Conservation (phyloP, 2,113 vertebrate genomes). For the Colinus virginianus region DNA sequence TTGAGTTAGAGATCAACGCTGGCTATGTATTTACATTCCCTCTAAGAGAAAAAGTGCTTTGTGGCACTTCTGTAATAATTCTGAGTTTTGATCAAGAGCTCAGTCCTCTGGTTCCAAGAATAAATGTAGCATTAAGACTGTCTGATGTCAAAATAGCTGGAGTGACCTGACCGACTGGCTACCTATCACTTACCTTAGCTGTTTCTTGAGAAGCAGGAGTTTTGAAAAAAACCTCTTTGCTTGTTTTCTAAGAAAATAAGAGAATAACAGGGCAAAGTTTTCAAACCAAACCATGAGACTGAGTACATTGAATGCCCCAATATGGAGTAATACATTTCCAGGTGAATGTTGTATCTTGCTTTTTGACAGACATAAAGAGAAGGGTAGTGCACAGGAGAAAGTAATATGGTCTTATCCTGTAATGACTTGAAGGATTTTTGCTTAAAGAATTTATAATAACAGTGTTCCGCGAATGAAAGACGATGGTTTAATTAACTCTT, state of each 20-base stretch:
- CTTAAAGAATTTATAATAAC: background rate
- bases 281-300: background rate
- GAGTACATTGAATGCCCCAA: background rate
- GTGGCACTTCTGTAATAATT: slow-evolving; percentile 23
- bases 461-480: background rate
- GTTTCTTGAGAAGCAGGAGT: background rate
- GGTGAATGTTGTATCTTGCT: background rate
- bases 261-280: background rate
- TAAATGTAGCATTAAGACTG: background rate
- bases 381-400: background rate
- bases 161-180: background rate
- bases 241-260: background rate
- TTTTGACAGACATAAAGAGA: background rate
- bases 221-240: background rate
- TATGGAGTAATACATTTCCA: background rate
- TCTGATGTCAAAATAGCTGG: background rate
- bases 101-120: background rate
- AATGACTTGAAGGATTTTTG: background rate
- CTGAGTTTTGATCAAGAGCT: background rate
- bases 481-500: background rate
- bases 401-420: background rate
- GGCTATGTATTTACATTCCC: slow-evolving; percentile 18
- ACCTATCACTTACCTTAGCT: background rate
- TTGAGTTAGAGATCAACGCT: background rate
- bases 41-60: background rate